These are phyloP conservation scores for Bovichtus variegatus DNA, from an alignment of 2,797 vertebrate genomes.

Conservation along the genomic window DNA sequence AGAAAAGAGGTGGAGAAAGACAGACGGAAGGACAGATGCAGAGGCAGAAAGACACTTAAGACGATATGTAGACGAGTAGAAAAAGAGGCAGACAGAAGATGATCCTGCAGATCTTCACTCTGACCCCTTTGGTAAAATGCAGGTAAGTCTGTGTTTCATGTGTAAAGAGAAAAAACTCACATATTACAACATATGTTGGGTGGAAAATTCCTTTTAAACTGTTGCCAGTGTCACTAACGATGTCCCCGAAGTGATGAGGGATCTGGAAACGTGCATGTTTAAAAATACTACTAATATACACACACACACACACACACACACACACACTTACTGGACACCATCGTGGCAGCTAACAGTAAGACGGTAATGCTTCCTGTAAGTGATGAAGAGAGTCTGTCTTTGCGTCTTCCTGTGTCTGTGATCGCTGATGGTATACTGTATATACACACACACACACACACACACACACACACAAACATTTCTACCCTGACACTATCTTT, in stretches of 20 bases:
- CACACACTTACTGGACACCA: conserved; percentile 16
- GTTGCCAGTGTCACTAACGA: conserved; percentile 9
- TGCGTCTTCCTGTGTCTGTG: conserved; percentile 37
- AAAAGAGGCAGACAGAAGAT: conserved; percentile 22
- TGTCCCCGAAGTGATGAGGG: conserved; percentile 3
- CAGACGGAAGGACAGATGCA: conserved; percentile 46
- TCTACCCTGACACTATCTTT: conserved; percentile 37
- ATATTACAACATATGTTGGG: not conserved
- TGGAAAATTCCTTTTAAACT: not conserved
- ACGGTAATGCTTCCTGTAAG: conserved; percentile 39
- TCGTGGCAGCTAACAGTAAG: conserved; percentile 26
- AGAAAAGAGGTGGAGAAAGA: conserved; percentile 46
- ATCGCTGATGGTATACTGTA: conserved; percentile 17
- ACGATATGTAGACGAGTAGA: conserved; percentile 34
- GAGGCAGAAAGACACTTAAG: conserved; percentile 37
- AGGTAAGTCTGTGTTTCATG: conserved; percentile 5
- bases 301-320: conserved; percentile 4
- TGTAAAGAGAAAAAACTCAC: not conserved
- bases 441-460: not conserved
- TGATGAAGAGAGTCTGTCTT: conserved; percentile 17
- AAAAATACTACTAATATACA: not conserved
- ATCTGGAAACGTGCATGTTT: not conserved
- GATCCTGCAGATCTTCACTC: conserved; percentile 24
- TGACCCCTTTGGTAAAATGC: conserved; percentile 7
- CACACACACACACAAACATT: conserved; percentile 22